phyloP scores from a whole-genome alignment of 2,888 invertebrate genomes.

The Griposia aprilina region DNA sequence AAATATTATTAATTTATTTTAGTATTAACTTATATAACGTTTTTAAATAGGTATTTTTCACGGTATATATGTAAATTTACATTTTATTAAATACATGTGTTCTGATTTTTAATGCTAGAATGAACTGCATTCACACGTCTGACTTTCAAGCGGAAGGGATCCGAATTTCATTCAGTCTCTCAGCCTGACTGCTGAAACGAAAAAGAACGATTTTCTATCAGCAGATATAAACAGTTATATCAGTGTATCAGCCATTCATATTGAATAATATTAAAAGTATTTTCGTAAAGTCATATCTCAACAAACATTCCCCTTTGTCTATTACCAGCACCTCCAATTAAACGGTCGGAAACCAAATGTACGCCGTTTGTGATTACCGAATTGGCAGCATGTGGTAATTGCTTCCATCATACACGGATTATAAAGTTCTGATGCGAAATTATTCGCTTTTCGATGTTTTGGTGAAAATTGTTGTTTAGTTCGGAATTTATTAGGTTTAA shows the following conservation, averaged over 20 bases:
- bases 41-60: background rate
- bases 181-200: background rate
- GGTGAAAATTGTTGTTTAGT: background rate
- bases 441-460: background rate
- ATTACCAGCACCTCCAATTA: conserved; percentile 75
- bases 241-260: background rate
- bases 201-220: background rate
- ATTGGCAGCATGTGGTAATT: conserved; percentile 69
- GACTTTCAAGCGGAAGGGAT: background rate
- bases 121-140: background rate
- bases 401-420: conserved; percentile 59
- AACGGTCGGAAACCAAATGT: conserved; percentile 72
- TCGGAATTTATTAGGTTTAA: background rate
- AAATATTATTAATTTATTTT: too few relatives aligned
- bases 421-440: conserved; percentile 18
- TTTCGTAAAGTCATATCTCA: conserved; percentile 3
- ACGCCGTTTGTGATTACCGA: conserved; percentile 70
- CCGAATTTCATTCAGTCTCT: background rate
- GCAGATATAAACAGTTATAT: background rate
- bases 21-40: background rate
- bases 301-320: conserved; percentile 67
- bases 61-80: background rate
- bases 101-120: background rate
- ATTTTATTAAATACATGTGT: background rate
- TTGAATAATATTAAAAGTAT: conserved; percentile 3